Percentiles rank a stretch among this genome's conserved stretches.
These are phyloP conservation scores for Exaiptasia diaphana DNA, from an alignment of 64 coral and sea anemone species.

Conservation along the genomic window DNA sequence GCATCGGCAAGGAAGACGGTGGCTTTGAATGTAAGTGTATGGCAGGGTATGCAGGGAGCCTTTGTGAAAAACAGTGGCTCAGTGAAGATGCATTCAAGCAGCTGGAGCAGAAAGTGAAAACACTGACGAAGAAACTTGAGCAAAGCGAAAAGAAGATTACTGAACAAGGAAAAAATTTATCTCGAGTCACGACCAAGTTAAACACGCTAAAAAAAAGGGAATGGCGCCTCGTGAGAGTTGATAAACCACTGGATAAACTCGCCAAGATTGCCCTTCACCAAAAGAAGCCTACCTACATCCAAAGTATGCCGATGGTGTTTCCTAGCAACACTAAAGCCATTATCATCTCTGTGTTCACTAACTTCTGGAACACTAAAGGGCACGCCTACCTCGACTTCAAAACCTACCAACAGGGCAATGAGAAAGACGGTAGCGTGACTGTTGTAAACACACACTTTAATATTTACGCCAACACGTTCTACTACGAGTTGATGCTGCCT, in stretches of 20 bases:
- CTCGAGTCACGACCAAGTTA: background rate
- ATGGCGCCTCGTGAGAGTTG: conserved; percentile 23
- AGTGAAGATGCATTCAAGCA: conserved; percentile 40
- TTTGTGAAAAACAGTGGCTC: conserved; percentile 49
- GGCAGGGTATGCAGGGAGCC: conserved; percentile 33
- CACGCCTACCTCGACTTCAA: conserved; percentile 70
- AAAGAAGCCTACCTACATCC: conserved; percentile 41
- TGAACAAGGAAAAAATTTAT: background rate
- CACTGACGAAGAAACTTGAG: conserved; percentile 15
- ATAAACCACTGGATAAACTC: conserved; percentile 22
- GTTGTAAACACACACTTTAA: conserved; percentile 53
- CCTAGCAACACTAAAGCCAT: conserved; percentile 65
- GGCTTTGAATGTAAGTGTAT: conserved; percentile 50
- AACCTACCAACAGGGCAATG: conserved; percentile 63
- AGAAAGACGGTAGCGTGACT: conserved; percentile 34
- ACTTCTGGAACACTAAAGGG: conserved; percentile 42
- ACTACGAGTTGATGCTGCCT: conserved; percentile 67
- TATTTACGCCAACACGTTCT: conserved; percentile 67
- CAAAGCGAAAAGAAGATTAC: conserved; percentile 19
- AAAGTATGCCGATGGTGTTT: conserved; percentile 45
- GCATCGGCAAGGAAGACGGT: conserved; percentile 4
- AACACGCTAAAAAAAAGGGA: conserved; percentile 25
- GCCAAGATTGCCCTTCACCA: conserved; percentile 46
- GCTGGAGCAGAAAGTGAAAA: background rate
- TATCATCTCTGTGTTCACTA: conserved; percentile 55